Percentiles rank a stretch among this genome's conserved stretches.
Conservation (phyloP, 2,797 vertebrate species). For the Notolepis coatsorum region DNA sequence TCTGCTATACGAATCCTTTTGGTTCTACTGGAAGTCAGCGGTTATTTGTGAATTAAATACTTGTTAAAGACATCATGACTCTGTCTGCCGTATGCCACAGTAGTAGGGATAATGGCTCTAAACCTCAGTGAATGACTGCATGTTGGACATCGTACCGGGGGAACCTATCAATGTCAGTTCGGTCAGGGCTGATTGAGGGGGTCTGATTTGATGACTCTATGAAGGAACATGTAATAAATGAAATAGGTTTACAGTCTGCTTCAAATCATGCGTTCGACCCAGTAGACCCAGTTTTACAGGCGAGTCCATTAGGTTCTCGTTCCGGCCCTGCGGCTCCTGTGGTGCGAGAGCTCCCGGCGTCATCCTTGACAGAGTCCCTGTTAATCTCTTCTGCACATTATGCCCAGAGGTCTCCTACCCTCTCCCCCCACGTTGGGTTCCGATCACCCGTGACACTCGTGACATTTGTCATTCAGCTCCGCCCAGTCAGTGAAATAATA, state of each 20-base stretch:
- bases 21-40: neutral
- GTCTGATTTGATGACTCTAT: conserved; percentile 14
- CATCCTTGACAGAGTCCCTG: conserved; percentile 4
- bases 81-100: neutral
- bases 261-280: conserved; percentile 14
- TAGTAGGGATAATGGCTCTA: neutral
- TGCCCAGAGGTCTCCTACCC: conserved; percentile 12
- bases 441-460: too few species aligned
- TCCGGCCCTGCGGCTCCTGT: conserved; percentile 12
- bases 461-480: too few species aligned
- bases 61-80: neutral
- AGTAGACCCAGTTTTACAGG: conserved; percentile 16
- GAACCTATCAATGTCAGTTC: conserved; percentile 12
- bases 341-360: too few species aligned
- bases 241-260: conserved; percentile 1
- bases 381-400: conserved; percentile 53
- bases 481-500: neutral
- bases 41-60: neutral
- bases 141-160: neutral
- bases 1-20: neutral
- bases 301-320: conserved; percentile 21
- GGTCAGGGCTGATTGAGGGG: neutral
- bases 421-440: neutral
- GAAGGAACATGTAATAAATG: conserved; percentile 6
- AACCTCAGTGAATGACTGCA: neutral